Base-by-base conservation (phyloP, 2,797 vertebrate species). In the Discoglossus pictus region DNA sequence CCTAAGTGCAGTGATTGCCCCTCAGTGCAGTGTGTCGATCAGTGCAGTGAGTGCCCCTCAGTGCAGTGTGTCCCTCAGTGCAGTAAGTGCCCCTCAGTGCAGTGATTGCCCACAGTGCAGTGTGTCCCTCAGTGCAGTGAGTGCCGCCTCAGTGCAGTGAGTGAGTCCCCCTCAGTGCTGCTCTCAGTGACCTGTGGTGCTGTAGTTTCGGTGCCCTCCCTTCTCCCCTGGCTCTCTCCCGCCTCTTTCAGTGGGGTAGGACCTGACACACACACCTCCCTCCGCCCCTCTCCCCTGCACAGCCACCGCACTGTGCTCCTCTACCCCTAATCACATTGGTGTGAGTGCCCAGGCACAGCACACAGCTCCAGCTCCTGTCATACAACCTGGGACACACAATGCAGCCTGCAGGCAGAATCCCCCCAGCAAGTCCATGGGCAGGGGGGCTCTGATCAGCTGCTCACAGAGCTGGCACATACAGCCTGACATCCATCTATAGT, bases 311-410 rank as follows among this genome's bases (percentile, higher is more conserved):
- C 42, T 17, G 24, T 23, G 56, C 44, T 43, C 24, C 40, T 50
- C 52, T 64, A 43, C 21, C 68, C 58, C 66, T 46, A 69, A 61
- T 61, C 56, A 53, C 58, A 71, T 36, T 56, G 68, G 25, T 43
- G 9, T 56, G 42, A 40, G 9, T 63, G 51, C 21, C 44, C 51
- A 16, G 44, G 23, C 18, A 17, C 15, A 4, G 36, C 20, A 13
- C 23, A 48, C 65, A 31, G 59, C 39, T 13, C 17, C 24, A 9
- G 47, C 31, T 64, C 61, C 16, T 59, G 54, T 50, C 66, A 39
- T 21, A 39, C 18, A n/a, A 24, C 36, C 20, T 50, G 46, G 21
- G 21, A 5, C 18, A 16, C n/a, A 46, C 39, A 6, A 68, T 68
- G 56, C 34, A 24, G 15, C 25, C 8, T 42, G 13, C 15, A 2